Conservation (phyloP, 2,113 vertebrate species). For the Ammodytes marinus region DNA sequence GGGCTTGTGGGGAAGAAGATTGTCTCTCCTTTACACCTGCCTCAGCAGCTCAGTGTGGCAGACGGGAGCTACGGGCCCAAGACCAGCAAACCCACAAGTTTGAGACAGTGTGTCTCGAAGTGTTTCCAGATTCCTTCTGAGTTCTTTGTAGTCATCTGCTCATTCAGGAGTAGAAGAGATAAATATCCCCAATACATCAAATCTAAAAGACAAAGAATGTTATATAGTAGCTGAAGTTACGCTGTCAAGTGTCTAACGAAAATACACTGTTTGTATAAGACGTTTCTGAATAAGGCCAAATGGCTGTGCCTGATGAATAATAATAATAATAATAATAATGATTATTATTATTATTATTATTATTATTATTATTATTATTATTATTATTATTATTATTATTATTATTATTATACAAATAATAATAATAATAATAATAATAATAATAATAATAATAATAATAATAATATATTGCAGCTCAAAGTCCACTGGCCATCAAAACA, state of each 20-base stretch:
- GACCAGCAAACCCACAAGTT: constrained; percentile 17
- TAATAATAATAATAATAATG: background rate
- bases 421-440: background rate
- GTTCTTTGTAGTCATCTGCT: constrained; percentile 2
- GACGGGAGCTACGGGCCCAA: background rate
- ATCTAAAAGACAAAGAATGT: background rate
- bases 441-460: background rate
- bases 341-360: too few relatives aligned
- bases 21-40: constrained; percentile 67
- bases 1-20: constrained; percentile 53
- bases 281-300: background rate
- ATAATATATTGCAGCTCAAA: constrained; percentile 1
- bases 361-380: too few relatives aligned
- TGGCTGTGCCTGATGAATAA: background rate
- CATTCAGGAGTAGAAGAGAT: constrained; percentile 11
- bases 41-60: constrained; percentile 45
- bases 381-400: too few relatives aligned
- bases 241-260: background rate
- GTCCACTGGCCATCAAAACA: constrained; percentile 21
- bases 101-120: constrained; percentile 26
- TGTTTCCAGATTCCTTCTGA: constrained; percentile 21
- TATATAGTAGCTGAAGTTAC: background rate
- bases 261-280: background rate
- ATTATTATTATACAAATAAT: too few relatives aligned
- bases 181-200: background rate